Base-by-base conservation (phyloP, 2,113 vertebrate species). In the Tachuris rubrigastra region DNA sequence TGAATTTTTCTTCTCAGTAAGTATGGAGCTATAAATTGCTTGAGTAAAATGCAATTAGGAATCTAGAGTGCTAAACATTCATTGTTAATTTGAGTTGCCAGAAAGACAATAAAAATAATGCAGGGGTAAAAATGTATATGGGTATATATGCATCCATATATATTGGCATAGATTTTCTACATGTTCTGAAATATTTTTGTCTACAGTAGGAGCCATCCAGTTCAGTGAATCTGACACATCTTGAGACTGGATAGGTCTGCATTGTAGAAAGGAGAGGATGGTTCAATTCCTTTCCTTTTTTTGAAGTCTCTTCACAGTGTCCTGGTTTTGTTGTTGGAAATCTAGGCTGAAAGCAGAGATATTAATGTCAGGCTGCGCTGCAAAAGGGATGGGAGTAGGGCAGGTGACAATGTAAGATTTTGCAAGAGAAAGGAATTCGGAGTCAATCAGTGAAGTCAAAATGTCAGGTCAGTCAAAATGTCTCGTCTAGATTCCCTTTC, bases 221-320 rank as follows among this genome's bases (percentile, higher is more conserved):
- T 56, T 94, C n/a, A 35, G 18, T 65, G 37, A 79, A 66, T 73
- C 24, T 67, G 41, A 69, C 37, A 25, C 28, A 42, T 85, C n/a
- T 89, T 53, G 27, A 85, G 20, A 30, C 25, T 75, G 35, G 6
- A 10, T 65, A 62, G n/a, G 23, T 21, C 11, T 53, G 5, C 50
- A 35, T 1, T 67, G 39, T 53, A 30, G 67, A 85, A 88, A n/a
- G 52, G 37, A 79, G 78, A 78, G 30, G 8, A 22, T 46, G 20
- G 39, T 79, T 83, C 47, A 79, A 8, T 42, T 49, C 10, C 18
- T 63, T 67, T 60, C 21, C 28, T 1, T 1, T 46, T 46, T 83
- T n/a, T 62, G 15, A 66, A 3, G 0, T 56, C 47, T 63, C 56
- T 63, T 77, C 0, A 0, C n/a, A 55, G 30, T 19, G 8, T 60